A percentile compares a stretch with the other conserved stretches of the same genome.
These are phyloP conservation scores for Rhynchophorus ferrugineus DNA, from an alignment of 1,140 invertebrate species.

Conservation along the genomic window DNA sequence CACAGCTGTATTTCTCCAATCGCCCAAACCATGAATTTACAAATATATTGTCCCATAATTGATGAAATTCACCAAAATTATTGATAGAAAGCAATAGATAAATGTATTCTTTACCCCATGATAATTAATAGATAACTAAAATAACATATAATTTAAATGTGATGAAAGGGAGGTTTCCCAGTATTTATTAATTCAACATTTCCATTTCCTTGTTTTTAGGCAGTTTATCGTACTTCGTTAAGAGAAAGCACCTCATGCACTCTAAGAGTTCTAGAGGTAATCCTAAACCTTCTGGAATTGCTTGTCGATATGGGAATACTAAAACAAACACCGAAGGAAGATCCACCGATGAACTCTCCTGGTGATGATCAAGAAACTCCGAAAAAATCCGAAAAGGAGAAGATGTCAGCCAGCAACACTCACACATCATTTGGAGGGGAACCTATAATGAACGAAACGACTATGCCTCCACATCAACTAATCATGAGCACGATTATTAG, in stretches of 20 bases:
- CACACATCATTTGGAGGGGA: conserved; percentile 28
- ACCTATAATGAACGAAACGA: conserved; percentile 34
- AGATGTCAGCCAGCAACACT: conserved; percentile 20
- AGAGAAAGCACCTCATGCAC: conserved; percentile 70
- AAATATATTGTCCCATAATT: too few species aligned
- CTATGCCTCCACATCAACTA: conserved; percentile 32
- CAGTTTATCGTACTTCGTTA: conserved; percentile 75
- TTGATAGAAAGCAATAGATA: too few species aligned
- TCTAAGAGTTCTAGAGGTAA: conserved; percentile 79
- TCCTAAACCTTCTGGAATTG: conserved; percentile 82
- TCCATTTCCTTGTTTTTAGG: conserved; percentile 55
- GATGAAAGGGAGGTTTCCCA: too few species aligned
- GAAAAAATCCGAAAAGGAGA: conserved; percentile 31
- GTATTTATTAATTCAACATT: too few species aligned
- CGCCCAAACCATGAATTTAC: too few species aligned
- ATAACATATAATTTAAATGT: too few species aligned
- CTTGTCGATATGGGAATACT: conserved; percentile 82
- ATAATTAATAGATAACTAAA: too few species aligned
- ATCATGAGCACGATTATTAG: conserved; percentile 39
- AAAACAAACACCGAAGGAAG: conserved; percentile 49
- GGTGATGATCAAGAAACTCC: conserved; percentile 37
- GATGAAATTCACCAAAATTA: too few species aligned
- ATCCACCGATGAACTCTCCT: conserved; percentile 33
- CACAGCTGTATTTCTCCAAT: too few species aligned
- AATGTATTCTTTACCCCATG: not conserved